Conservation (phyloP, 2,888 invertebrate species). For the Ornithoptera alexandrae region DNA sequence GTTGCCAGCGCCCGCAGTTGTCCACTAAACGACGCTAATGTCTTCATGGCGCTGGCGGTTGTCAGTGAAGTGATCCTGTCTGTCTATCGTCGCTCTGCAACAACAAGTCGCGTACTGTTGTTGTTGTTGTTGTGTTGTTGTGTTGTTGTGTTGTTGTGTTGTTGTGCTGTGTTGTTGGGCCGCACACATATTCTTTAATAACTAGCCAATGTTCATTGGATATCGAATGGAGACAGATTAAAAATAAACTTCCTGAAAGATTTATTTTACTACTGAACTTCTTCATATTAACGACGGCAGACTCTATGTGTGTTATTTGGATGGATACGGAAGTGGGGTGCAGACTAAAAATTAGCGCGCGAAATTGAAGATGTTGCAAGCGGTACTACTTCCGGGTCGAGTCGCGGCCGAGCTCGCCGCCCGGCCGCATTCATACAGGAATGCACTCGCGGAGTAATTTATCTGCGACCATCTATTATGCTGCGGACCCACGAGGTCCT, state of each 20-base stretch:
- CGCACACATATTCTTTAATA: no score
- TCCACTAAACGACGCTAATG: background rate
- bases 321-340: conserved; percentile 35
- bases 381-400: conserved; percentile 72
- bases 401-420: conserved; percentile 74
- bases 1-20: background rate
- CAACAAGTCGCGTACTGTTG: no score
- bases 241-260: background rate
- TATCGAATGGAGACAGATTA: background rate
- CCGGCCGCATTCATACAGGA: conserved; percentile 78
- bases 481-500: conserved; percentile 79
- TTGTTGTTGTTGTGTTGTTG: background rate
- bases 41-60: background rate
- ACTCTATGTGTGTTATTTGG: background rate
- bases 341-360: conserved; percentile 75
- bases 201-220: background rate
- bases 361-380: conserved; percentile 74
- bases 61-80: background rate
- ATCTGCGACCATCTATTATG: conserved; percentile 80
- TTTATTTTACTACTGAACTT: conserved; percentile 1
- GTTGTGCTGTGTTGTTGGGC: background rate
- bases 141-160: background rate
- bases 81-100: background rate
- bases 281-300: background rate
- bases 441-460: conserved; percentile 78